Conservation (phyloP, 2,797 vertebrate species). For the Xerus rutilus region DNA sequence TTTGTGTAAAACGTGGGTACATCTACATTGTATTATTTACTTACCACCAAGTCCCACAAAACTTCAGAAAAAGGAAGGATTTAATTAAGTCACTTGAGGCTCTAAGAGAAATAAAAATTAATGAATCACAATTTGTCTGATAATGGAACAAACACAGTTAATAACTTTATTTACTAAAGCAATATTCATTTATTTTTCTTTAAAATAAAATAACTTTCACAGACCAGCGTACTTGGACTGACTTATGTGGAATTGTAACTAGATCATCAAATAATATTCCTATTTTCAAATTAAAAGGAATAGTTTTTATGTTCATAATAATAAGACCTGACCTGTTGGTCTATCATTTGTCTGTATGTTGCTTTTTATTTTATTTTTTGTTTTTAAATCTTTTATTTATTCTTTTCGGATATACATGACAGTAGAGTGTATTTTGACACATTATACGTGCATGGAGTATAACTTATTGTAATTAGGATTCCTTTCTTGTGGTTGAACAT, state of each 20-base stretch:
- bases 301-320: neutral
- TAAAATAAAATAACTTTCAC: slow-evolving; percentile 53
- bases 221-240: neutral
- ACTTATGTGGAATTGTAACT: slow-evolving; percentile 40
- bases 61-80: neutral
- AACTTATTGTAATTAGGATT: too few relatives aligned
- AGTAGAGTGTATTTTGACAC: too few relatives aligned
- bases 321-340: slow-evolving; percentile 2
- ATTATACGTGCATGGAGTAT: too few relatives aligned
- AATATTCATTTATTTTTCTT: slow-evolving; percentile 18
- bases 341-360: neutral
- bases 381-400: too few relatives aligned
- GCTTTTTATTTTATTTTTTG: neutral
- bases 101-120: slow-evolving; percentile 16
- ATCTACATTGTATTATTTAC: neutral
- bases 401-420: too few relatives aligned
- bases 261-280: slow-evolving; percentile 20
- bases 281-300: slow-evolving; percentile 53
- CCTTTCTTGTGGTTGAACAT: too few relatives aligned
- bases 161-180: slow-evolving; percentile 29
- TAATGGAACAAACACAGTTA: slow-evolving; percentile 50
- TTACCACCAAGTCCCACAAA: slow-evolving; percentile 19
- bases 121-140: slow-evolving; percentile 35
- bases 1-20: neutral
- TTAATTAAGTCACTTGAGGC: neutral